Evolutionary conservation across 2,113 vertebrate genomes (phyloP), one percentile per base, ranked within the genome.

Genomic region (Sinocyclocheilus anophthalmus): DNA sequence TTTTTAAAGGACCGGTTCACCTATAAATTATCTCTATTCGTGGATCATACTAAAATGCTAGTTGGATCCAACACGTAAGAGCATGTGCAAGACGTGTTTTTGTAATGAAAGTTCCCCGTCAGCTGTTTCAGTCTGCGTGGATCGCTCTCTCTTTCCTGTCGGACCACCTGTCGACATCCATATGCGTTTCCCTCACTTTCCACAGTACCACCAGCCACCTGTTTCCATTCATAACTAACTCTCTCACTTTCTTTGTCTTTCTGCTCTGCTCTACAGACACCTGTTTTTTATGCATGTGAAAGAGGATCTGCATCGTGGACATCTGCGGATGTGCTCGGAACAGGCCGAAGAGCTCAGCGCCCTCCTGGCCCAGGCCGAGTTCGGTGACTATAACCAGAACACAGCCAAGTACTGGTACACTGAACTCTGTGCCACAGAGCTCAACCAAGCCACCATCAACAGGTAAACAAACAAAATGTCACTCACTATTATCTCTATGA

Each of bases 341-440:
- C 96, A 97, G 88, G 97, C 97, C 0, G 93, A 97, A 91, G 97
- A 97, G 90, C 96, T 99, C 83, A 97, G 97, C 3, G 96, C 97
- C 0, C 94, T 99, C 39, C 89, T 99, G 93, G 97, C 97, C 5
- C 98, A 99, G 92, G 96, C 96, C 3, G 97, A 98, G 90, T 99
- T 97, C 33, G 98, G 98, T 1, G 97, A 99, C 92, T 99, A 99
- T 91, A 98, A 98, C 91, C 97, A 98, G 93, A 99, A 99, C 93
- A 99, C 97, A 0, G 98, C 98, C 86, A 96, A 96, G 92, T 99
- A 99, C 91, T 97, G 88, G 93, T 98, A 97, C 18, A 96, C 96
- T 0, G 96, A 98, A 50, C 87, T 99, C 75, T 98, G 96, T 87
- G 92, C 96, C 1, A 96, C 96, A 90, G 97, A 99, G 65, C 96